Evolutionary conservation across 2,888 invertebrate genomes (phyloP), one percentile per base, ranked within the genome.

Genomic region (Chymomyza fuscimana): DNA sequence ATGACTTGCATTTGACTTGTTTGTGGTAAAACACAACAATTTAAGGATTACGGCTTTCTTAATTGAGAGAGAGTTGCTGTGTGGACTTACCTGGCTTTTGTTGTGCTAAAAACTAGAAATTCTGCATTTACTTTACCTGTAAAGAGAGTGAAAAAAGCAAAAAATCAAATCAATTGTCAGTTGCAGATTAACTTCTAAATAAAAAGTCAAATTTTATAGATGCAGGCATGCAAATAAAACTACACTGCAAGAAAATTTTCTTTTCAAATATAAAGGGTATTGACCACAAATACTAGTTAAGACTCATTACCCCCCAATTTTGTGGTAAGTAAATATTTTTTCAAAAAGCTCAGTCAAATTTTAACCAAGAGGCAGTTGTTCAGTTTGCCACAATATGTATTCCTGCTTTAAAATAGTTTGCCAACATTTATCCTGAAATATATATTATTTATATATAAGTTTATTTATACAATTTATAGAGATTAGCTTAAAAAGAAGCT

Each of bases 41-140:
- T 60, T 54, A 63, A 19, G 5, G 32, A 9, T 46, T 22, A 12
- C 9, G 16, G 15, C 6, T 56, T 50, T 54, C 65, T 72, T 9
- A 67, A 64, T 56, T 51, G 52, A 50, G 68, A 58, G n/a, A 52
- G 16, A 46, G 22, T 4, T 22, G 51, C 22, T 40, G 22, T 32
- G 19, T 46, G 19, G 15, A 86, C 86, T 86, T 86, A 86, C 86
- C 86, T 86, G 76, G n/a, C 10, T 10, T 52, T 62, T 63, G 7
- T 36, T 40, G 60, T 22, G 19, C 66, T 69, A 63, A 29, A 50
- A 32, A 59, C n/a, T 66, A 73, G 69, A 56, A 52, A 46, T 71
- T 71, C 76, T 67, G 68, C 69, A 78, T 68, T 16, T 87, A 86
- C 87, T 81, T 86, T 86, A 86, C 86, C 86, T 86, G 85, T 59